phyloP scores from a whole-genome alignment of 2,797 vertebrate species.

The Eptatretus atami region DNA sequence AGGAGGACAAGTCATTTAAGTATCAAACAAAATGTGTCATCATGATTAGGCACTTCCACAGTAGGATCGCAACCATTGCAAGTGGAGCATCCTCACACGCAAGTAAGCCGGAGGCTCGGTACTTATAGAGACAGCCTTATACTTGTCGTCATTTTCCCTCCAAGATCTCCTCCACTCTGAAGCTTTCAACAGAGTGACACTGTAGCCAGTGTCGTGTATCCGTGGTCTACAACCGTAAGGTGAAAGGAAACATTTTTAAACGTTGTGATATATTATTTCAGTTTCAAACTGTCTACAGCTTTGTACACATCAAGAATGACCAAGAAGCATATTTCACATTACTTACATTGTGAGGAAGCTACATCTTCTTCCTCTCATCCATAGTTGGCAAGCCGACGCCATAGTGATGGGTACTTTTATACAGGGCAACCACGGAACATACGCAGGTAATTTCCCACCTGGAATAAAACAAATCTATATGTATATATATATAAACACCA shows the following conservation, averaged over 20 bases:
- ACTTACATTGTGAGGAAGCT: constrained; percentile 79
- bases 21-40: neutral
- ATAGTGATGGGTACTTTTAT: constrained; percentile 77
- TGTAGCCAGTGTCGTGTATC: constrained; percentile 67
- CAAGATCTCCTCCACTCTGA: constrained; percentile 89
- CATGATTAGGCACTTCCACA: neutral
- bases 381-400: constrained; percentile 78
- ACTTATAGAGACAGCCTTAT: constrained; percentile 91
- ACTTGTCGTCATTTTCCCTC: constrained; percentile 97
- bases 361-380: constrained; percentile 94
- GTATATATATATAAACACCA: too few species aligned
- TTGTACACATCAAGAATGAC: too few species aligned
- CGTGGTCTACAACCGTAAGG: constrained; percentile 27
- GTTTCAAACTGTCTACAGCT: too few species aligned
- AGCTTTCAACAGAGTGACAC: constrained; percentile 72
- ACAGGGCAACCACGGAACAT: constrained; percentile 92
- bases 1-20: neutral
- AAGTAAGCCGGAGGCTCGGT: constrained; percentile 89
- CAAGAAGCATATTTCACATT: neutral
- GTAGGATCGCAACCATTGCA: too few species aligned
- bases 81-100: constrained; percentile 24
- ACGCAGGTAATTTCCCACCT: constrained; percentile 92
- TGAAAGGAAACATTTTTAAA: too few species aligned
- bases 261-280: too few species aligned
- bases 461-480: constrained; percentile 5